Conservation (phyloP, 2,113 vertebrate species). For the Gadus macrocephalus region DNA sequence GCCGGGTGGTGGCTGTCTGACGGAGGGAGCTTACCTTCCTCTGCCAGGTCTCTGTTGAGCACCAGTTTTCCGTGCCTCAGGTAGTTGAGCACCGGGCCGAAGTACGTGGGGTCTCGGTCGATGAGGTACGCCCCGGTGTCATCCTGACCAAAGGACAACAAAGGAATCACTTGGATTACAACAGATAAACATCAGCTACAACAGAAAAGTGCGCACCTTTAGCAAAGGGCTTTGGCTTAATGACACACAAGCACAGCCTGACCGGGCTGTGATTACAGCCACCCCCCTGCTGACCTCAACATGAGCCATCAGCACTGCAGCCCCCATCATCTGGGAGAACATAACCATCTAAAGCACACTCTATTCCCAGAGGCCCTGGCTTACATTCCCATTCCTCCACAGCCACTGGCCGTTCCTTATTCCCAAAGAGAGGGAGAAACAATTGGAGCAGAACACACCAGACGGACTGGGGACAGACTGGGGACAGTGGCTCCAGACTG, state of each 20-base stretch:
- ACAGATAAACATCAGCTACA: not conserved
- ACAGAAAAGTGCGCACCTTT: not conserved
- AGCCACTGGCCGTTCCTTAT: constrained; percentile 63
- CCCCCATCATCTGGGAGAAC: not conserved
- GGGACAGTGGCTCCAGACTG: constrained; percentile 26
- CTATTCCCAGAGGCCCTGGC: constrained; percentile 52
- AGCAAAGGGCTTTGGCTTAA: not conserved
- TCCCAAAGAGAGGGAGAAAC: constrained; percentile 52
- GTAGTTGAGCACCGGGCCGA: constrained; percentile 96
- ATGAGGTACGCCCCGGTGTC: constrained; percentile 98
- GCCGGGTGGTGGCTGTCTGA: too few relatives aligned
- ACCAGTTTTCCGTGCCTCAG: constrained; percentile 96
- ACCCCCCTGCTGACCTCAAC: too few relatives aligned
- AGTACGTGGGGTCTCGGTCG: constrained; percentile 96
- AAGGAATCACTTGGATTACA: not conserved
- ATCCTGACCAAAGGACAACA: constrained; percentile 71
- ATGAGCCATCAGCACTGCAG: constrained; percentile 1
- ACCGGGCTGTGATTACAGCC: not conserved
- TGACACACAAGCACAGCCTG: not conserved
- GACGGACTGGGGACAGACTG: too few relatives aligned
- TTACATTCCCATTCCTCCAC: constrained; percentile 53
- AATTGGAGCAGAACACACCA: constrained; percentile 70
- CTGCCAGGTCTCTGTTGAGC: constrained; percentile 94
- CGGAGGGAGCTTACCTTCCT: constrained; percentile 82
- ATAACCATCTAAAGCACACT: constrained; percentile 6